Base-by-base conservation (phyloP, 1,140 invertebrate genomes). In the Zaprionus capensis region DNA sequence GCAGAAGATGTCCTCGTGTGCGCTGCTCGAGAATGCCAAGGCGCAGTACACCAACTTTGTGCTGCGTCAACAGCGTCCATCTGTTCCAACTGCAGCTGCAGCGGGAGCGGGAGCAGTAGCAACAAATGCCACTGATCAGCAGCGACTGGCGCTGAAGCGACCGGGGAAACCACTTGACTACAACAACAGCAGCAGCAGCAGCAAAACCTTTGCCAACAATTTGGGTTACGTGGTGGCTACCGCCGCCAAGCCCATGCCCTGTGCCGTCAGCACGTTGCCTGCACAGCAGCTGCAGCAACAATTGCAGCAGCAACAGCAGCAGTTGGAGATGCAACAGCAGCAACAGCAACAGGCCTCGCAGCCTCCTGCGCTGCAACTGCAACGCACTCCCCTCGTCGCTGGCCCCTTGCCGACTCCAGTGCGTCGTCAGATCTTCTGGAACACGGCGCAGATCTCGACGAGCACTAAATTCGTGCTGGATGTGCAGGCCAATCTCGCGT, bases 361-460 rank as follows among this genome's bases (percentile, higher is more conserved):
- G 20, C 57, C 20, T 2, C 36, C 59, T 28, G 12, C 9, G 5
- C 31, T 64, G 38, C 80, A 80, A 61, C 22, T 72, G 17, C 72
- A 72, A 28, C 58, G 79, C 2, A 70, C 81, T 9, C 81, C 84
- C 0, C 17, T 88, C 5, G 58, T 90, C 6, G 68, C 78, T 5
- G 85, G 79, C 1, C 72, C 72, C 0, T 15, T 90, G 46, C 86
- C 85, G 26, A 90, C 85, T 15, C 84, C 85, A 0, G 76, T 84
- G 46, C 84, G 91, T 34, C 75, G 91, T 5, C 91, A 92, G 69
- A 92, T 92, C 49, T 92, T 91, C 56, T 92, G 92, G 92, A 92
- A 92, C 59, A 92, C 92, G 0, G 88, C 92, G 15, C 79, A 91
- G 28, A 92, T 92, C 65, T 82, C 87, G 0, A 91, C 86, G 7